phyloP scores from a whole-genome alignment of 2,113 vertebrate genomes.

The Poecilia latipinna region DNA sequence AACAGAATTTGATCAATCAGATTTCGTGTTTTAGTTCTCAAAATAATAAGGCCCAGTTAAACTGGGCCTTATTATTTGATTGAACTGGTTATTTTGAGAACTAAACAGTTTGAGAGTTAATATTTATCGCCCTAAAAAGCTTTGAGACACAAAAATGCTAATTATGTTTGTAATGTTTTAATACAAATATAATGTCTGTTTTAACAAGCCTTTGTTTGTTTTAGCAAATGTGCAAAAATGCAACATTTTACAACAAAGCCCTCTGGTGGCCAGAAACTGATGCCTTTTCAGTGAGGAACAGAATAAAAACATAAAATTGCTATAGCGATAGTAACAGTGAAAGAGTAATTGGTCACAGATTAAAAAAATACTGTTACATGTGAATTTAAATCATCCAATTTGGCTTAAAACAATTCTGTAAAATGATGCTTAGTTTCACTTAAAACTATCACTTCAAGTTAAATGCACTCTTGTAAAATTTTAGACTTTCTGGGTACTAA shows the following conservation, averaged over 20 bases:
- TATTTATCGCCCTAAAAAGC: not conserved
- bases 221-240: slow-evolving; percentile 27
- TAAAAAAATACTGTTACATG: not conserved
- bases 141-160: not conserved
- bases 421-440: no score
- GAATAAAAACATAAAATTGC: not conserved
- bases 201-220: slow-evolving; percentile 23
- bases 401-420: not conserved
- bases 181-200: slow-evolving; percentile 10
- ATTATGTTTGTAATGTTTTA: slow-evolving; percentile 4
- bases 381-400: not conserved
- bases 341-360: not conserved
- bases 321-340: not conserved
- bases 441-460: no score
- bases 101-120: slow-evolving; percentile 3
- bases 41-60: not conserved
- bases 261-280: not conserved
- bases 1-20: slow-evolving; percentile 2
- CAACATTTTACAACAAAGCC: slow-evolving; percentile 21
- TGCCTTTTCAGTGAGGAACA: slow-evolving; percentile 3
- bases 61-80: not conserved
- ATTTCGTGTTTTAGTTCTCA: not conserved
- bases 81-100: not conserved
- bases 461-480: no score
- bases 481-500: no score